Evolutionary conservation across 2,113 vertebrate species (phyloP).

Genomic region (Rhinolophus sinicus): DNA sequence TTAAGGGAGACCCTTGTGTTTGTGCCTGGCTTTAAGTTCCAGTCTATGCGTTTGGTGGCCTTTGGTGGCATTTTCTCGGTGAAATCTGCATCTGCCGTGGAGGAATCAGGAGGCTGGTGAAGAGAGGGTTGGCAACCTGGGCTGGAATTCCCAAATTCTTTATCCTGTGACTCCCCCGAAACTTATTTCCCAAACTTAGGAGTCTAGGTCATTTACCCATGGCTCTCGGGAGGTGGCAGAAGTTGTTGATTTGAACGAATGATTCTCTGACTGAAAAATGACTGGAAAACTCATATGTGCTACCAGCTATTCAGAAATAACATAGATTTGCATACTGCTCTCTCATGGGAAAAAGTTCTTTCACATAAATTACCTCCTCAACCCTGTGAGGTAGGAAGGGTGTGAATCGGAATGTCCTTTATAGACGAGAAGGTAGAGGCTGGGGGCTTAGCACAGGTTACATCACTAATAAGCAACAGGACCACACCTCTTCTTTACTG

Average conservation of each 20-base stretch:
- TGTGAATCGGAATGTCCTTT: background rate
- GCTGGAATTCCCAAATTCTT: background rate
- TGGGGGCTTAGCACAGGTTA: background rate
- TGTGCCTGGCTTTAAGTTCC: background rate
- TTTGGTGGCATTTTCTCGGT: background rate
- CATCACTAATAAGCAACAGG: background rate
- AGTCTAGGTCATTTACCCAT: background rate
- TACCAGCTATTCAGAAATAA: background rate
- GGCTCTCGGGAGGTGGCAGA: background rate
- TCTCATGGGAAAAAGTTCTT: background rate
- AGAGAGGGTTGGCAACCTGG: background rate
- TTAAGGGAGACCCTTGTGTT: background rate
- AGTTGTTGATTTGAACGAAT: background rate
- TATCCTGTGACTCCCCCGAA: background rate
- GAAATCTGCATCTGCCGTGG: background rate
- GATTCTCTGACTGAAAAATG: background rate
- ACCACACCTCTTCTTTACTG: background rate
- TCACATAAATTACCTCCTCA: background rate
- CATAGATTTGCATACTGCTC: background rate
- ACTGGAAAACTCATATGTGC: background rate
- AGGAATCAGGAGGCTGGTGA: background rate
- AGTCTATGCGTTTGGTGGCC: background rate
- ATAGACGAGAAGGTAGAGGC: background rate
- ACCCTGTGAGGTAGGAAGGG: too few relatives aligned
- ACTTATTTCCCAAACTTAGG: background rate